Percentiles rank a stretch among this genome's conserved stretches.
These are phyloP conservation scores for Montipora cactus DNA, from an alignment of 64 coral and sea anemone genomes.

Conservation along the genomic window DNA sequence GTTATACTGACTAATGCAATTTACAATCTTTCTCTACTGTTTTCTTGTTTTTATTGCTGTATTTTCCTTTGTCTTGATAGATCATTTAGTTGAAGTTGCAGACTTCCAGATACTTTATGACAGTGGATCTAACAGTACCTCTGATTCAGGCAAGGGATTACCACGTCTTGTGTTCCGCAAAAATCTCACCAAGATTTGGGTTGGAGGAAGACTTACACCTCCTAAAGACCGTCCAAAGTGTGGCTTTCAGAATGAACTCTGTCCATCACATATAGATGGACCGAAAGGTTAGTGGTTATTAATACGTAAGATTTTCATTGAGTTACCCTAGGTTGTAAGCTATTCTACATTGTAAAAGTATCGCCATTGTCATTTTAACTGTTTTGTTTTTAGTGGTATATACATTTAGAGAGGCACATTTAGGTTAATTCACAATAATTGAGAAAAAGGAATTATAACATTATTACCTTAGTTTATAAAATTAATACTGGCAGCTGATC, in stretches of 20 bases:
- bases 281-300: background rate
- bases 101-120: conserved; percentile 49
- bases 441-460: too few species aligned
- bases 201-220: conserved; percentile 13
- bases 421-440: too few species aligned
- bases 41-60: too few species aligned
- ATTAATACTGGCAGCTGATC: too few species aligned
- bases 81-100: conserved; percentile 24
- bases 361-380: too few species aligned
- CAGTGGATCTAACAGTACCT: background rate
- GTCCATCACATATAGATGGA: background rate
- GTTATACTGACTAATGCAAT: too few species aligned
- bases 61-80: background rate
- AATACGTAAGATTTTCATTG: background rate
- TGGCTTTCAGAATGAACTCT: conserved; percentile 68
- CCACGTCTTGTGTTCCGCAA: conserved; percentile 25
- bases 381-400: too few species aligned
- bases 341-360: too few species aligned
- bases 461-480: too few species aligned
- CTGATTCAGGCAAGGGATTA: background rate
- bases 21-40: too few species aligned
- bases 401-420: too few species aligned
- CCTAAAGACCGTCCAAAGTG: conserved; percentile 58
- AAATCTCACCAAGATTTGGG: conserved; percentile 52
- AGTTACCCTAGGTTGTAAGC: too few species aligned